Conservation (phyloP, 2,113 vertebrate genomes). For the Enhydra lutris region DNA sequence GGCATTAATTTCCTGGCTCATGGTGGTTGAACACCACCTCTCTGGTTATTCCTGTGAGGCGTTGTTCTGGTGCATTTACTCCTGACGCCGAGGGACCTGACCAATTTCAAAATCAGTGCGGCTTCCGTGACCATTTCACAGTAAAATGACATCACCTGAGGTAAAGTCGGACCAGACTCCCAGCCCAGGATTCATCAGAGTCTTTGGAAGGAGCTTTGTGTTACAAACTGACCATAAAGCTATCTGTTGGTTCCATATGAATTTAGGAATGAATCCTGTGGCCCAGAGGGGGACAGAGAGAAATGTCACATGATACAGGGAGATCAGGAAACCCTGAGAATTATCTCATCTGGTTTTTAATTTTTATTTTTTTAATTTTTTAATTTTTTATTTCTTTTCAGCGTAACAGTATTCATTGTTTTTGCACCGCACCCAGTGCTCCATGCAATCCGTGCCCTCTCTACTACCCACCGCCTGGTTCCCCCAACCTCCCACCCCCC, state of each 20-base stretch:
- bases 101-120: not conserved
- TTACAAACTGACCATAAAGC: not conserved
- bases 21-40: not conserved
- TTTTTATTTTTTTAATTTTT: not conserved
- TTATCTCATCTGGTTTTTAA: not conserved
- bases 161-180: accelerated
- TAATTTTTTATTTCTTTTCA: no score
- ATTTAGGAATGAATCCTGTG: not conserved
- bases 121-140: not conserved
- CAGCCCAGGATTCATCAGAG: not conserved
- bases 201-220: not conserved
- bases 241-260: not conserved
- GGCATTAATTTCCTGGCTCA: no score
- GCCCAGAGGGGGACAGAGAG: not conserved
- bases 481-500: no score
- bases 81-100: not conserved
- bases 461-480: no score
- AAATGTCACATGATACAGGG: not conserved
- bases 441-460: no score
- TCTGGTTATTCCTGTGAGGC: not conserved
- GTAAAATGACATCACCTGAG: not conserved
- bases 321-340: not conserved
- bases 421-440: no score
- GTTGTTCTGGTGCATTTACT: not conserved
- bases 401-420: no score